A percentile compares a stretch with the other conserved stretches of the same genome.
Conservation (phyloP, 2,888 invertebrate species). For the Rhyacophila evoluta region DNA sequence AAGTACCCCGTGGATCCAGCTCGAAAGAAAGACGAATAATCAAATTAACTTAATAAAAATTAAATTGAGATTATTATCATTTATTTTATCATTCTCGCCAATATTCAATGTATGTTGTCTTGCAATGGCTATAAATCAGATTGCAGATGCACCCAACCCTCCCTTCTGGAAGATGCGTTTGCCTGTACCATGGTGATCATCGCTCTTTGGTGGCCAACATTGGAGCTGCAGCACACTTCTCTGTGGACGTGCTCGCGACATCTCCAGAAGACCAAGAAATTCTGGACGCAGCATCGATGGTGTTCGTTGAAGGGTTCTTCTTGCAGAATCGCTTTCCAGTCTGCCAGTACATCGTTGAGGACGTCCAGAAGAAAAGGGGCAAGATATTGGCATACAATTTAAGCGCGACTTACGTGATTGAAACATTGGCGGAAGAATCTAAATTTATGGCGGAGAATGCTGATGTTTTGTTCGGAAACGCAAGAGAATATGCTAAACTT, state of each 20-base stretch:
- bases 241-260: constrained; percentile 59
- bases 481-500: constrained; percentile 67
- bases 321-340: constrained; percentile 66
- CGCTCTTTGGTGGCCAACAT: constrained; percentile 69
- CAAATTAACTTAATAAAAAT: too few relatives aligned
- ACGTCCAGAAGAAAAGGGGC: constrained; percentile 60
- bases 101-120: not conserved
- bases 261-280: constrained; percentile 40
- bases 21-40: too few relatives aligned
- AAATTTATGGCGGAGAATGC: constrained; percentile 63
- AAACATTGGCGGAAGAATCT: constrained; percentile 61
- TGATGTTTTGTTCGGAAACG: constrained; percentile 71
- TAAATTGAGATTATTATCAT: too few relatives aligned
- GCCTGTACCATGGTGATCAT: constrained; percentile 63
- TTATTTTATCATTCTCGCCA: too few relatives aligned
- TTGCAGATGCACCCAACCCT: constrained; percentile 39
- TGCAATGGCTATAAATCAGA: not conserved
- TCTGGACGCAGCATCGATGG: constrained; percentile 57
- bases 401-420: constrained; percentile 69
- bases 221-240: constrained; percentile 68
- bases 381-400: constrained; percentile 68
- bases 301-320: constrained; percentile 73
- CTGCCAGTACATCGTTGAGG: constrained; percentile 62
- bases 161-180: constrained; percentile 68
- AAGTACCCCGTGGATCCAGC: too few relatives aligned